phyloP scores from a whole-genome alignment of 2,888 invertebrate species.

The Glyphotaelius pellucidus region DNA sequence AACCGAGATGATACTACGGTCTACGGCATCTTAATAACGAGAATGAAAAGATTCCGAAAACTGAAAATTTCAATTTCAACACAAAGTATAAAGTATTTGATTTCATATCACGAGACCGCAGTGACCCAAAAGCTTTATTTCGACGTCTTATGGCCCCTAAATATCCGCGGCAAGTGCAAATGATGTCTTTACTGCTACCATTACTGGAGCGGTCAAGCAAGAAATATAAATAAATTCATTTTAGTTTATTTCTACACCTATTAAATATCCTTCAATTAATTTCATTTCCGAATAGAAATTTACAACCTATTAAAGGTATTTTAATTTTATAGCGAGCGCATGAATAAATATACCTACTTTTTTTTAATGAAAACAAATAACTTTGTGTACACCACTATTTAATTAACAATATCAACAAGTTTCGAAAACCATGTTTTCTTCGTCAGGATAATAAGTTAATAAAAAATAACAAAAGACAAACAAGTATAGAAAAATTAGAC shows the following conservation, averaged over 20 bases:
- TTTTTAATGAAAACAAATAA: no score
- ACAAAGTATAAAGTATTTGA: neutral
- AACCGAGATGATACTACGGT: neutral
- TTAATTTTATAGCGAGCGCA: neutral
- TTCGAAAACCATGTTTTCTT: no score
- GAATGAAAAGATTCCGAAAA: neutral
- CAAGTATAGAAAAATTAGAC: no score
- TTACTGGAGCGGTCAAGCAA: neutral
- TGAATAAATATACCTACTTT: neutral
- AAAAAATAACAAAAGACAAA: no score
- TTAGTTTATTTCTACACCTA: no score
- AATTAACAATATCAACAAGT: no score
- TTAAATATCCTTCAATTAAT: neutral
- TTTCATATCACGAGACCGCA: neutral
- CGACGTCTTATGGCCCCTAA: neutral
- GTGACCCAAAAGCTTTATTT: constrained; percentile 21
- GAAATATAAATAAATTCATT: neutral
- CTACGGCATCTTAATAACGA: neutral
- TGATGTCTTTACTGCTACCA: neutral
- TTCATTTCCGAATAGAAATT: neutral
- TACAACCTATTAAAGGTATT: neutral
- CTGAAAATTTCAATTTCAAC: neutral
- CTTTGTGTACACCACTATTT: no score
- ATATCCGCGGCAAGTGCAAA: constrained; percentile 3
- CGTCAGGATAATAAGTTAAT: no score